Evolutionary conservation across 2,888 invertebrate species (phyloP), one percentile per base, ranked within the genome.

Genomic region (Halictus quadricinctus): DNA sequence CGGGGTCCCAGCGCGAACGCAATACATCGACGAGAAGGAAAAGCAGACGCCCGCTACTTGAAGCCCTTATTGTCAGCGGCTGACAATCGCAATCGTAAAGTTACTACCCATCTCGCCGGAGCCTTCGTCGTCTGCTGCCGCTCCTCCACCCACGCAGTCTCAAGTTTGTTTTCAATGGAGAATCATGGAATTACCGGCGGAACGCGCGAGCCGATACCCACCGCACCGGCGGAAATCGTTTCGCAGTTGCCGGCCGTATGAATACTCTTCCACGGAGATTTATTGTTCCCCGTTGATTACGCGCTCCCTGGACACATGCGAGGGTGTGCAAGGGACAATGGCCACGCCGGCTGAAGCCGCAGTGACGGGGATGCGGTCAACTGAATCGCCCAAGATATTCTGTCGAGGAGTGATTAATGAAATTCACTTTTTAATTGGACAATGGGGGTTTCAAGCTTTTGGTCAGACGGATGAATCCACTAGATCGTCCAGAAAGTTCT

Each of bases 31-130:
- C 54, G 54, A 10, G 81, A 83, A 83, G 84, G 79, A 81, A 80
- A 82, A 83, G 82, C 78, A 81, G 83, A 88, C 80, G 88, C 85
- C 85, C 82, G 87, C 75, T 79, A 69, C 80, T 87, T 75, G 81
- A 79, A 69, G 48, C 80, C 43, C 83, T 76, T 78, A 84, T 89
- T 86, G 88, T 86, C 70, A 70, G 69, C 78, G 76, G 80, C 79
- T 76, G 80, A 86, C 88, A 83, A 87, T 83, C 78, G 87, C 54
- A 54, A 54, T 54, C 66, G 82, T 10, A 43, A 75, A 88, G 80
- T 79, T 74, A 46, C 75, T 80, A 64, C 54, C 54, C 54, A 4
- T 21, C 60, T 15, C 60, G 60, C 7, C 25, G 6, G 64, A 64
- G 64, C 64, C 25, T 60, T 25, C 60, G 36, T n/a, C 81, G 81